These are phyloP conservation scores for Pyralis farinalis DNA, from an alignment of 2,888 invertebrate genomes.

Conservation along the genomic window DNA sequence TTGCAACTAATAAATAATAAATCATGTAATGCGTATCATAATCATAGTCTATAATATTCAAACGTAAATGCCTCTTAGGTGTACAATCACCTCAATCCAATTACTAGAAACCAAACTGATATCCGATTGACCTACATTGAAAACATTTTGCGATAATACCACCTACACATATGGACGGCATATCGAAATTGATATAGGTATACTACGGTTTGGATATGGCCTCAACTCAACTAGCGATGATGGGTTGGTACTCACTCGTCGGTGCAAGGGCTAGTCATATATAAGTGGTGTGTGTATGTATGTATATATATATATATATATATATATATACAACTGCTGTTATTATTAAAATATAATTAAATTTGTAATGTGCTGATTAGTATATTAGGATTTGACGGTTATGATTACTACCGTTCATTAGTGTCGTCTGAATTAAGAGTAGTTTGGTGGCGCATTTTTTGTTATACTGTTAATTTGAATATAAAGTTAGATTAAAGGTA, in stretches of 20 bases:
- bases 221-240: conserved; percentile 21
- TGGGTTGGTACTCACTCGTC: too few relatives aligned
- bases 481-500: too few relatives aligned
- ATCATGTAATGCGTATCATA: conserved; percentile 51
- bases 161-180: conserved; percentile 53
- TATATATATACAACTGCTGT: too few relatives aligned
- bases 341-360: too few relatives aligned
- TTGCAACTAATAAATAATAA: conserved; percentile 62
- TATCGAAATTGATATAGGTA: conserved; percentile 53
- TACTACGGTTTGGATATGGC: conserved; percentile 42
- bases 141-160: conserved; percentile 59
- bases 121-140: conserved; percentile 60
- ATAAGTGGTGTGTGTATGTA: too few relatives aligned
- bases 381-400: too few relatives aligned
- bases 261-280: conserved; percentile 11
- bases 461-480: too few relatives aligned
- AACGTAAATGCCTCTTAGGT: conserved; percentile 58
- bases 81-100: conserved; percentile 62
- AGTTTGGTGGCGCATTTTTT: too few relatives aligned
- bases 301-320: too few relatives aligned
- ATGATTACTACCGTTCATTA: too few relatives aligned
- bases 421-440: too few relatives aligned
- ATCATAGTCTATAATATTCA: conserved; percentile 52
- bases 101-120: conserved; percentile 49
- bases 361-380: too few relatives aligned